Evolutionary conservation across 2,113 vertebrate species (phyloP).

Genomic region (Nanorana parkeri): DNA sequence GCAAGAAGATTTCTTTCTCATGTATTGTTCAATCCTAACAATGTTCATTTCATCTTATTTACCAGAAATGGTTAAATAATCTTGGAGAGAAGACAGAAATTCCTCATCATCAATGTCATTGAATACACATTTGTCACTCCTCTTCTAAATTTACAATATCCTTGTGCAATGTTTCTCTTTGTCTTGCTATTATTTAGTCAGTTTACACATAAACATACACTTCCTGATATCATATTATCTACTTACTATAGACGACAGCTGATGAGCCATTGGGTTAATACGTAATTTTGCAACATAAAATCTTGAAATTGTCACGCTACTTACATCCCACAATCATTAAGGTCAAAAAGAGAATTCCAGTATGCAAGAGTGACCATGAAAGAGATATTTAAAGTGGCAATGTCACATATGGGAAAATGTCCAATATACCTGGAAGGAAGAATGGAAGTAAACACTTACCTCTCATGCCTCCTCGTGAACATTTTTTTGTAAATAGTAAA

Average conservation of each 20-base stretch:
- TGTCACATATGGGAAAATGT: too few relatives aligned
- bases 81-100: slow-evolving; percentile 4
- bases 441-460: too few relatives aligned
- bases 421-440: too few relatives aligned
- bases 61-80: not conserved
- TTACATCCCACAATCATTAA: not conserved
- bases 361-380: too few relatives aligned
- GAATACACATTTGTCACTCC: not conserved
- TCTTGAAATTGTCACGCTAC: not conserved
- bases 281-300: not conserved
- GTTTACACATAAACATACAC: not conserved
- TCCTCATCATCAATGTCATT: slow-evolving; percentile 18
- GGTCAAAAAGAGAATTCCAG: not conserved
- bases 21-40: not conserved
- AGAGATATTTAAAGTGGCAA: too few relatives aligned
- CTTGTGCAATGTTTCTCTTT: slow-evolving; percentile 35
- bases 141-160: not conserved
- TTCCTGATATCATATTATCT: not conserved
- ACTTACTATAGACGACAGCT: not conserved
- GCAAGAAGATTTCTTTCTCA: not conserved
- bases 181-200: not conserved
- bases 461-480: too few relatives aligned
- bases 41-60: not conserved
- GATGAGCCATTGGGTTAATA: not conserved
- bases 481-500: too few relatives aligned